phyloP scores from a whole-genome alignment of 2,888 invertebrate species.

The Melangyna quadrimaculata region DNA sequence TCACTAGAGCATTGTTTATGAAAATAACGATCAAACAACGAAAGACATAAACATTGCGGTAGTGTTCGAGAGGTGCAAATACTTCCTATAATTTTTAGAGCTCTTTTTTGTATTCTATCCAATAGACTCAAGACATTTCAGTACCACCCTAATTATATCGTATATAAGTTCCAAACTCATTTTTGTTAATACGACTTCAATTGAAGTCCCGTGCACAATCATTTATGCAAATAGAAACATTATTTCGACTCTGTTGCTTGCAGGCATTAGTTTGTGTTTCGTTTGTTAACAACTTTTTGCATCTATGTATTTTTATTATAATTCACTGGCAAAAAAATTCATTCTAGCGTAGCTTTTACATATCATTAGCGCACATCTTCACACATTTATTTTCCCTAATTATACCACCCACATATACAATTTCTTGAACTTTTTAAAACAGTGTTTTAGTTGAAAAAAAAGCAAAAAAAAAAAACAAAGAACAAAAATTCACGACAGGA shows the following conservation, averaged over 20 bases:
- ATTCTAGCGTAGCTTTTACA: slow-evolving; percentile 38
- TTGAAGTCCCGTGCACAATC: not conserved
- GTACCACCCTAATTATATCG: too few species aligned
- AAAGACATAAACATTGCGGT: too few species aligned
- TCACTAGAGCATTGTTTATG: too few species aligned
- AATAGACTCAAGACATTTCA: too few species aligned
- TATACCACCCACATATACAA: not conserved
- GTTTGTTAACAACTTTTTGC: slow-evolving; percentile 21
- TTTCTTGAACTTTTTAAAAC: not conserved
- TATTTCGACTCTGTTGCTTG: not conserved
- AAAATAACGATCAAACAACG: too few species aligned
- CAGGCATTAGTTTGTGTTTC: slow-evolving; percentile 1
- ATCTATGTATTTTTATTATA: not conserved
- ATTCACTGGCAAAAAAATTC: slow-evolving; percentile 25
- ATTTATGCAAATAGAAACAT: not conserved
- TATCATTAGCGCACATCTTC: slow-evolving; percentile 22
- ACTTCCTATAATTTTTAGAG: too few species aligned
- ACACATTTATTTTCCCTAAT: slow-evolving; percentile 28
- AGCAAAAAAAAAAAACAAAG: slow-evolving; percentile 5
- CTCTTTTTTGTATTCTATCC: too few species aligned
- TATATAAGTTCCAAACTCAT: too few species aligned
- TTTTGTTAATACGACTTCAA: too few species aligned
- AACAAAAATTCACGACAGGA: slow-evolving; percentile 8
- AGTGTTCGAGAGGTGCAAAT: too few species aligned
- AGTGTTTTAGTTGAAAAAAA: not conserved